Evolutionary conservation across 2,113 vertebrate genomes (phyloP).

Genomic region (Leucosticte australis): DNA sequence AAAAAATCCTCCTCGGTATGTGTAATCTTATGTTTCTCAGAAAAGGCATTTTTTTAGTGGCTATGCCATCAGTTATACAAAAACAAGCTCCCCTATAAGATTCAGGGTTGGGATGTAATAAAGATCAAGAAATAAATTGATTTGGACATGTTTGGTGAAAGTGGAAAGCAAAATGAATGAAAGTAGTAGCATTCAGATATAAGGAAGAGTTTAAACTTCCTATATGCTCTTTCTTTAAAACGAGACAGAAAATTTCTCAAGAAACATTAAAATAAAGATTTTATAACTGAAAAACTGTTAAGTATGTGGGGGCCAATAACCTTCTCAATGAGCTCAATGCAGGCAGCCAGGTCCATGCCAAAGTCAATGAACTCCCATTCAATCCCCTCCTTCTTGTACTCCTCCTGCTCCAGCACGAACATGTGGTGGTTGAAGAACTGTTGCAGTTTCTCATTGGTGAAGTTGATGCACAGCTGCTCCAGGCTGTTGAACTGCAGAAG

Average conservation of each 20-base stretch:
- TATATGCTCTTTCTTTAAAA: background rate
- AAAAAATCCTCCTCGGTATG: background rate
- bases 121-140: background rate
- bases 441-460: constrained; percentile 73
- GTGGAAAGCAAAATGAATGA: background rate
- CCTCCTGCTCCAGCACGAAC: constrained; percentile 61
- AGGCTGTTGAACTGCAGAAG: constrained; percentile 66
- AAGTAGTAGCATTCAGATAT: background rate
- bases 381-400: constrained; percentile 59
- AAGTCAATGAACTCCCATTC: constrained; percentile 71
- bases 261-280: background rate
- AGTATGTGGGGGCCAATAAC: background rate
- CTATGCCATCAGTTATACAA: background rate
- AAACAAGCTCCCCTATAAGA: background rate
- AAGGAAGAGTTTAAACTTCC: background rate
- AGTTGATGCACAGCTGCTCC: constrained; percentile 72
- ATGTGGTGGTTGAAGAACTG: constrained; percentile 71
- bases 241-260: background rate
- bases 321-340: constrained; percentile 73
- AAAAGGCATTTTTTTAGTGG: background rate
- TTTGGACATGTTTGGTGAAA: background rate
- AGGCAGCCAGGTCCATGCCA: constrained; percentile 69
- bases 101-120: background rate
- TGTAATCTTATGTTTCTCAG: background rate
- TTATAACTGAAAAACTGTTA: background rate